Evolutionary conservation across 2,113 vertebrate species (phyloP), one percentile per base, ranked within the genome.

Genomic region (Zeus faber): DNA sequence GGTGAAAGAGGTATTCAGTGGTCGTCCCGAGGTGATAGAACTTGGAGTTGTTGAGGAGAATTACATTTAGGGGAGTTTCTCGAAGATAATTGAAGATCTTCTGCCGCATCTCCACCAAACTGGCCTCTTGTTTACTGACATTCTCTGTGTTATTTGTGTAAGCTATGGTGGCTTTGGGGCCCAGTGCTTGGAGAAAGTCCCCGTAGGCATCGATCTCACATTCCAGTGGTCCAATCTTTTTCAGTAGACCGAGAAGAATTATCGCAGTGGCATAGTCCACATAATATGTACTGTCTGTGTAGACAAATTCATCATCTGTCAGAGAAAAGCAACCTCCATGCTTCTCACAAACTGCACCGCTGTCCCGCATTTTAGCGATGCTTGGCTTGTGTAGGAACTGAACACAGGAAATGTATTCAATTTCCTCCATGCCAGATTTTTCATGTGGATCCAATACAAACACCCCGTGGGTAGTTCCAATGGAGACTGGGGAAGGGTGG

Each of bases 171-270:
- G 95, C 92, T 14, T 81, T 65, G 1, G 89, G 74, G 2, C 95
- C 96, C 62, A 98, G 75, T 1, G 94, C 94, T 77, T 95, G 96
- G 0, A 98, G 90, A 33, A 99, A 98, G 73, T 98, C 97, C 10
- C 95, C 94, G 14, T 97, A 98, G 0, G 97, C 97, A 40, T 99
- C 95, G 33, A 98, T 89, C 78, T 99, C 96, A 83, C 93, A 96
- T 35, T 61, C 62, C 11, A 98, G 58, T 0, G 76, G 62, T 9
- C 76, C 85, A 22, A 93, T 6, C 39, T 92, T 72, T 65, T 84
- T 84, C 20, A 92, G 91, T 58, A 98, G 85, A 0, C 13, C 6
- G 14, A 95, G 81, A 0, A 98, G 78, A 11, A n/a, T 76, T 74
- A 60, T 68, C 0, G 86, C 86, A 18, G 84, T 90, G 4, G 57